Conservation (phyloP, 2,113 vertebrate genomes). For the Cryptomyrus ogoouensis region DNA sequence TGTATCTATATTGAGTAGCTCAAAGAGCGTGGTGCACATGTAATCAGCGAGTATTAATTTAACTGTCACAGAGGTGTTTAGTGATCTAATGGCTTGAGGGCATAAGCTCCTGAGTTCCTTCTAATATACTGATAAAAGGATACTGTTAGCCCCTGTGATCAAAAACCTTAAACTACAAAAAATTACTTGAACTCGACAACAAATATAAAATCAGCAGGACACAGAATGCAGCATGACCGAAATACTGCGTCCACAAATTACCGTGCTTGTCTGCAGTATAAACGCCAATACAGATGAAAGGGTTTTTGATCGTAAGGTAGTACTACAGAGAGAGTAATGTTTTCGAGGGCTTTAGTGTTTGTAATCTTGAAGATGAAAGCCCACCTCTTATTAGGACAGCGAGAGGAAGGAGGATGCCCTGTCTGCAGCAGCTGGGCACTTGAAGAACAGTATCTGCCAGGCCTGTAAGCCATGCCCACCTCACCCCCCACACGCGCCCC, state of each 20-base stretch:
- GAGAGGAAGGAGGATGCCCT: conserved; percentile 9
- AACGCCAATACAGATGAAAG: neutral
- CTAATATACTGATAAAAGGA: neutral
- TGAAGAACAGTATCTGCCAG: conserved; percentile 24
- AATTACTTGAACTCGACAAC: neutral
- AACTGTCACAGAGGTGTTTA: neutral
- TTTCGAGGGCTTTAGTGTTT: neutral
- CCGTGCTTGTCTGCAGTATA: neutral
- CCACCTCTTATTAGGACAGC: conserved; percentile 21
- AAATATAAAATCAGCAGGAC: neutral
- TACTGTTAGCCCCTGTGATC: neutral
- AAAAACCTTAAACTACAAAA: neutral
- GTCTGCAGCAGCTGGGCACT: conserved; percentile 40
- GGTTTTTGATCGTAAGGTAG: neutral
- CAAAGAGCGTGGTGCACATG: neutral
- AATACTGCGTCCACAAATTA: neutral
- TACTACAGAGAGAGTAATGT: neutral
- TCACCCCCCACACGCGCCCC: neutral
- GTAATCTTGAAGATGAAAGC: neutral
- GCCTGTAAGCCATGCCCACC: neutral
- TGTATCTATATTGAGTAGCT: neutral
- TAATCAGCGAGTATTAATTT: neutral
- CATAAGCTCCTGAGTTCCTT: neutral
- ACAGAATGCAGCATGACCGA: neutral
- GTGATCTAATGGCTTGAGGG: neutral